Evolutionary conservation across 1,140 invertebrate genomes (phyloP).

Genomic region (Papilio xuthus): DNA sequence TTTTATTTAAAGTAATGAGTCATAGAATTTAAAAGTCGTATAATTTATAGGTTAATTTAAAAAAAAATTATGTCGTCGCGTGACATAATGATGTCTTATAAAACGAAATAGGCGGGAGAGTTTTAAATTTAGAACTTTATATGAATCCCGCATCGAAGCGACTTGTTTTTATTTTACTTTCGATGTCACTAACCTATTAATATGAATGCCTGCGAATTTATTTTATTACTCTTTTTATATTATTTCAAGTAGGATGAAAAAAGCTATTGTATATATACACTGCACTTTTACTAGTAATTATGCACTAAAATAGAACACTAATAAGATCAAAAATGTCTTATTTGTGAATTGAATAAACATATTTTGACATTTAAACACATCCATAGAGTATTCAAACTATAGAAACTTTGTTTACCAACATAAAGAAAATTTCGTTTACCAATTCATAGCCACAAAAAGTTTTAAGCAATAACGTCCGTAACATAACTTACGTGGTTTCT

Average conservation of each 20-base stretch:
- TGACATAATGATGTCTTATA: slow-evolving; percentile 59
- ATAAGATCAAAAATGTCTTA: not conserved
- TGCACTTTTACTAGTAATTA: no score
- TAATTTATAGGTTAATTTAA: slow-evolving; percentile 24
- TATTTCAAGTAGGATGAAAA: no score
- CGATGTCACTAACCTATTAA: slow-evolving; percentile 61
- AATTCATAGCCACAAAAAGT: not conserved
- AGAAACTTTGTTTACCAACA: not conserved
- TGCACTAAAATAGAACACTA: no score
- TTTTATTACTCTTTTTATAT: slow-evolving; percentile 1
- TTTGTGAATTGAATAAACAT: no score
- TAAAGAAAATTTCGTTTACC: not conserved
- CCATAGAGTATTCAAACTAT: not conserved
- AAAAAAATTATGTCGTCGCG: slow-evolving; percentile 44
- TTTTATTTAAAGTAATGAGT: not conserved
- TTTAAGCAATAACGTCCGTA: not conserved
- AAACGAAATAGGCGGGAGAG: slow-evolving; percentile 58
- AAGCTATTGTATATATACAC: no score
- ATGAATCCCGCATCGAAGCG: slow-evolving; percentile 55
- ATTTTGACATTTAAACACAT: not conserved
- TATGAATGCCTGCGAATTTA: slow-evolving; percentile 62
- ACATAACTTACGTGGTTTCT: not conserved
- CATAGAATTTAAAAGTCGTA: not conserved
- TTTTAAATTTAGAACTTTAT: slow-evolving; percentile 78
- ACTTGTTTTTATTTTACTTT: slow-evolving; percentile 54